Percentiles rank a stretch among this genome's conserved stretches.
Evolutionary conservation across 2,113 vertebrate genomes (phyloP).

Genomic region (Corythoichthys intestinalis): DNA sequence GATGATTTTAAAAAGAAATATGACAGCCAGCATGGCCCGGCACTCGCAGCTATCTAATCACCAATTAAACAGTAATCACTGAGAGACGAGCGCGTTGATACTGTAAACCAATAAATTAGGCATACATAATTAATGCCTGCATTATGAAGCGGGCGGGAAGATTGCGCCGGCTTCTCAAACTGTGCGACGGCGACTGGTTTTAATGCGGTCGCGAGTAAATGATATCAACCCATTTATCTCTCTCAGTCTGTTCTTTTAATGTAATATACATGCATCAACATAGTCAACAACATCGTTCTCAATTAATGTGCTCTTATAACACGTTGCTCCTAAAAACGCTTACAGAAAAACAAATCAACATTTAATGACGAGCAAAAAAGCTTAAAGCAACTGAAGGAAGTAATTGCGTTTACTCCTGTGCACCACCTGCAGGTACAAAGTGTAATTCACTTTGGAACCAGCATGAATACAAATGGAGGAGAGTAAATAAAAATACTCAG

Average conservation of each 20-base stretch:
- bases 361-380: not conserved
- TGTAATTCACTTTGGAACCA: not conserved
- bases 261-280: not conserved
- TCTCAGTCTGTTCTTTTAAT: not conserved
- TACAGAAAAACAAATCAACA: not conserved
- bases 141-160: constrained; percentile 49
- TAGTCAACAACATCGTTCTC: not conserved
- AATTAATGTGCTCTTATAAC: not conserved
- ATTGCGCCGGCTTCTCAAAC: constrained; percentile 31
- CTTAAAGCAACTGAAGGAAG: not conserved
- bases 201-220: constrained; percentile 44
- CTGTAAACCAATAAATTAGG: constrained; percentile 52
- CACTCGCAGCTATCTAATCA: constrained; percentile 44
- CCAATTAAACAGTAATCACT: constrained; percentile 52
- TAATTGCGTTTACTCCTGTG: not conserved
- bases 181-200: constrained; percentile 33
- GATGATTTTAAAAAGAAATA: constrained; percentile 24
- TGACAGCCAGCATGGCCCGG: constrained; percentile 17
- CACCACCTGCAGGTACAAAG: not conserved
- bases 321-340: not conserved
- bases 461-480: not conserved
- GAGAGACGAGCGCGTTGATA: constrained; percentile 58
- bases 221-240: constrained; percentile 29
- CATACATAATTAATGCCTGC: constrained; percentile 57
- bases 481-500: not conserved